Evolutionary conservation across 1,140 invertebrate genomes (phyloP), one percentile per base, ranked within the genome.

Genomic region (Prorops nasuta): DNA sequence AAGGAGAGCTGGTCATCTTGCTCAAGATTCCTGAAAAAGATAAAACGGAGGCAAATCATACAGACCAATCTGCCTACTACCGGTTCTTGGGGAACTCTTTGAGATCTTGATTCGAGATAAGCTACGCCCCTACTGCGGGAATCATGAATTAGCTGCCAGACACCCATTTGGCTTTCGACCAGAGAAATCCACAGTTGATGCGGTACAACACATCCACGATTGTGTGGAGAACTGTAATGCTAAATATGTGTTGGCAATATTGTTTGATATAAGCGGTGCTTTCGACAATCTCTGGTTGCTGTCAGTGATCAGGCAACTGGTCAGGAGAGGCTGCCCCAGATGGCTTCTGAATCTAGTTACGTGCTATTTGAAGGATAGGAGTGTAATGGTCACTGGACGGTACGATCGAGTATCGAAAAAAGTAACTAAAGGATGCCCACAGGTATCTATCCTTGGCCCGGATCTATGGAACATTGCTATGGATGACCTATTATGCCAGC

Each of bases 191-290:
- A 80, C 78, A 7, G 60, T 72, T 2, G 64, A 76, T 10, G 77
- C 74, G 2, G 59, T 64, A 3, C 41, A 67, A 0, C 16, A 57
- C 3, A 19, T 65, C 1, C 37, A 36, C n/a, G 20, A 44, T 0
- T 28, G 19, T 0, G 21, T 46, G 0, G 41, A 17, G 17, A 22
- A 7, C 8, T 14, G 19, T 0, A 12, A 18, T 0, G 32, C 56
- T 3, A 68, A 64, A 16, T 70, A 76, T 31, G 60, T 59, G 0
- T 39, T 71, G n/a, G 58, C 48, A 0, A 53, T 75, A 0, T 51
- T 72, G 4, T 34, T 80, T 3, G 79, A 80, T 42, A 78, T 80
- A 7, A 63, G 64, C 3, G 77, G 76, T 0, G 77, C 78, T 0
- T 80, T 79, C 37, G 67, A 77, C 38, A 67, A 66, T 12, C 60